Evolutionary conservation across 2,888 invertebrate genomes (phyloP).

Genomic region (Atherix ibis): DNA sequence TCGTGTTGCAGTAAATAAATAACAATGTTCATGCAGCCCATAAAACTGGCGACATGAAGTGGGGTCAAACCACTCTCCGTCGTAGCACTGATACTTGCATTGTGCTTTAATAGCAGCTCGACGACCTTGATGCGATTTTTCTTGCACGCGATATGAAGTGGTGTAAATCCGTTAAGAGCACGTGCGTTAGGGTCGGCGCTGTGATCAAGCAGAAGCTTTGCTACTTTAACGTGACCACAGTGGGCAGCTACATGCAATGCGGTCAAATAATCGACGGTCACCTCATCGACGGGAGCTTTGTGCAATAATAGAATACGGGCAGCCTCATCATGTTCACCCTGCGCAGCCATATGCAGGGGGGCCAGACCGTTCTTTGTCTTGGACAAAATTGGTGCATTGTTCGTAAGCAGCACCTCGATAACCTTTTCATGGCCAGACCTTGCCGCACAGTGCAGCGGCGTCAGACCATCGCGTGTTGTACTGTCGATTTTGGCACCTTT

Average conservation of each 20-base stretch:
- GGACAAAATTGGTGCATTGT: constrained; percentile 83
- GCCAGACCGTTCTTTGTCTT: constrained; percentile 93
- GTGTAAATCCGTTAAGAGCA: constrained; percentile 94
- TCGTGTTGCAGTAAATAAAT: constrained; percentile 88
- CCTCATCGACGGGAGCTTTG: constrained; percentile 96
- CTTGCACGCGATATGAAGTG: constrained; percentile 96
- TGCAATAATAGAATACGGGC: constrained; percentile 82
- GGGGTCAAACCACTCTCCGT: constrained; percentile 82
- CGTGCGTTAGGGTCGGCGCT: constrained; percentile 96
- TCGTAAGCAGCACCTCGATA: constrained; percentile 73
- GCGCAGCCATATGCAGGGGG: constrained; percentile 97
- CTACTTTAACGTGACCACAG: constrained; percentile 86
- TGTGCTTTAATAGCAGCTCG: constrained; percentile 86
- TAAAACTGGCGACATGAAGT: constrained; percentile 94
- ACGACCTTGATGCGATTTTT: constrained; percentile 95
- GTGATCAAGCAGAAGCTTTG: constrained; percentile 76
- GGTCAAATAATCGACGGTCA: constrained; percentile 94
- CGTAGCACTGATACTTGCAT: constrained; percentile 62
- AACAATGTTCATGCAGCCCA: constrained; percentile 99
- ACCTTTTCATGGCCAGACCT: constrained; percentile 92
- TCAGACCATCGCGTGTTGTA: constrained; percentile 86
- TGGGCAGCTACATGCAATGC: constrained; percentile 93
- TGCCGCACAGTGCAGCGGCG: constrained; percentile 93
- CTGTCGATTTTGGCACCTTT: constrained; percentile 85
- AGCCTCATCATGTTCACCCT: constrained; percentile 96